These are phyloP conservation scores for Thecophora atra DNA, from an alignment of 2,888 invertebrate genomes.

Conservation along the genomic window DNA sequence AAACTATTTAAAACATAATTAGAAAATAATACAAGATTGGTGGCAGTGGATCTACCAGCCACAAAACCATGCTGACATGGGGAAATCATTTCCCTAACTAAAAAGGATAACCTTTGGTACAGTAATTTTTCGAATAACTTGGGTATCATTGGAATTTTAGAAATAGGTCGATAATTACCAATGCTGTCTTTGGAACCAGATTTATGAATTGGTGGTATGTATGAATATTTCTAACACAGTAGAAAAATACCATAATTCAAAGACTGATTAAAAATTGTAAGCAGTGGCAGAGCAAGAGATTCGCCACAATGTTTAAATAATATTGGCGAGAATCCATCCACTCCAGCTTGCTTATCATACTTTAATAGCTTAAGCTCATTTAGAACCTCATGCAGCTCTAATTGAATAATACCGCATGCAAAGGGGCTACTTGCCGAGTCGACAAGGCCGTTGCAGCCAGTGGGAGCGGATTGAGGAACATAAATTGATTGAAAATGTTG, in stretches of 20 bases:
- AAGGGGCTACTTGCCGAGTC: no score
- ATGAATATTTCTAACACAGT: neutral
- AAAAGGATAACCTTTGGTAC: neutral
- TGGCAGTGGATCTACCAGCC: neutral
- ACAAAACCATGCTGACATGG: neutral
- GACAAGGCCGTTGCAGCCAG: no score
- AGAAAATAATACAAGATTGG: neutral
- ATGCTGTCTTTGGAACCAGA: neutral
- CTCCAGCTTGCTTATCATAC: neutral
- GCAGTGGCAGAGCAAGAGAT: neutral
- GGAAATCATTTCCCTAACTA: neutral
- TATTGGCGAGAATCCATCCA: neutral
- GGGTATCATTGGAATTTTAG: neutral
- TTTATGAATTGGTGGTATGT: constrained; percentile 1
- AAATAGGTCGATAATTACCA: neutral
- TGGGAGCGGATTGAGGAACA: neutral
- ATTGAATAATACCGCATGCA: no score
- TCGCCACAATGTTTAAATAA: neutral
- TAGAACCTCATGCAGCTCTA: neutral
- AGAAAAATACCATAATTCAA: neutral
- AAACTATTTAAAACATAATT: no score
- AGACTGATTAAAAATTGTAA: neutral
- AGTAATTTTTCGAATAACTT: neutral
- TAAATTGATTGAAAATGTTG: neutral
- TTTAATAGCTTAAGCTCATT: neutral